Conservation (phyloP, 35 echinoderm and acorn worm species). For the Ophiothrix spiculata region DNA sequence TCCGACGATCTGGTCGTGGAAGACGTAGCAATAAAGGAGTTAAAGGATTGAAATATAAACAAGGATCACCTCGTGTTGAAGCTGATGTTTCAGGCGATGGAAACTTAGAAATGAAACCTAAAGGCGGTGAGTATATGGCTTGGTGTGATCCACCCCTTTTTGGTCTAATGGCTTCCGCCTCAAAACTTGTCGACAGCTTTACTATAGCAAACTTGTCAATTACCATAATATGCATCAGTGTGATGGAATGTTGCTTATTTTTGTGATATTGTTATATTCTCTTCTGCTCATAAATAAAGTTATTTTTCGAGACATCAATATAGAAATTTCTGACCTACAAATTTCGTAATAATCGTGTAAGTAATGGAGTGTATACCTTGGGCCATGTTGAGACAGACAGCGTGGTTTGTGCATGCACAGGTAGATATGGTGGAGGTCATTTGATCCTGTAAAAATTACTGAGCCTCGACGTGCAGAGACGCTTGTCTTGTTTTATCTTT, state of each 20-base stretch:
- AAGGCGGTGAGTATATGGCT: not conserved
- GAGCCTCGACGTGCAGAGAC: not conserved
- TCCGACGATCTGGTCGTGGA: not conserved
- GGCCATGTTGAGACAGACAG: not conserved
- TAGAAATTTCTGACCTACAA: not conserved
- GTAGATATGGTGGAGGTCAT: not conserved
- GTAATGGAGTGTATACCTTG: not conserved
- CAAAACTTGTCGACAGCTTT: constrained; percentile 6
- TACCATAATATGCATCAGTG: not conserved
- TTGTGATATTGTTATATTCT: not conserved
- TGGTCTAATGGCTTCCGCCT: not conserved
- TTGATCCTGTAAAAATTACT: not conserved
- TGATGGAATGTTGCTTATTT: not conserved
- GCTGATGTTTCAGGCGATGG: constrained; percentile 31
- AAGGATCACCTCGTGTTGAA: constrained; percentile 13
- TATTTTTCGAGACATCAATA: not conserved
- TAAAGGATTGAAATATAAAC: constrained; percentile 3
- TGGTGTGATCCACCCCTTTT: not conserved
- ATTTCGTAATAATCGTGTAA: not conserved
- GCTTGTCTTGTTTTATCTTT: constrained; percentile 2
- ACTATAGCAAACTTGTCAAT: constrained; percentile 1
- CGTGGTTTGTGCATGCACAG: not conserved
- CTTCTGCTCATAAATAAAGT: not conserved
- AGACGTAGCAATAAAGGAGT: constrained; percentile 15
- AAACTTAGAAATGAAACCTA: not conserved